These are phyloP conservation scores for Hoplodrina ambigua DNA, from an alignment of 2,888 invertebrate genomes.

Conservation along the genomic window DNA sequence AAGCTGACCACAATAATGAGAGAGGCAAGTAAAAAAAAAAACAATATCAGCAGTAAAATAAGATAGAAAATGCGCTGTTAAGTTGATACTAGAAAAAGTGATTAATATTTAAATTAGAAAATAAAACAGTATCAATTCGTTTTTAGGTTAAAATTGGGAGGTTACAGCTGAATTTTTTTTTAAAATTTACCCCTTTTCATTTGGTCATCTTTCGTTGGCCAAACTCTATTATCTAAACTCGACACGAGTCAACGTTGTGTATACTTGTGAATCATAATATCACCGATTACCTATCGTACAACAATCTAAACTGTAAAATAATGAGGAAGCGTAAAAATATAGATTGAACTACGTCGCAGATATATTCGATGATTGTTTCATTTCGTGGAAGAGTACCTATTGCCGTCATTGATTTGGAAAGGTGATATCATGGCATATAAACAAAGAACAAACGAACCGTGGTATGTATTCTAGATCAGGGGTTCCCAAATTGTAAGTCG, in stretches of 20 bases:
- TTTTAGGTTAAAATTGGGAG: no score
- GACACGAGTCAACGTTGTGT: constrained; percentile 1
- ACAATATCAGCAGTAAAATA: no score
- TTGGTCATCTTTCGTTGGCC: no score
- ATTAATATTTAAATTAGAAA: no score
- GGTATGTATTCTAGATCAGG: neutral
- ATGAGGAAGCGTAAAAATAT: constrained; percentile 26
- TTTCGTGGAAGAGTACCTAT: constrained; percentile 14
- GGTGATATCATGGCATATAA: constrained; percentile 22
- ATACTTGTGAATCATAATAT: constrained; percentile 18
- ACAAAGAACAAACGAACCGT: constrained; percentile 28
- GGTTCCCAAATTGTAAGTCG: no score
- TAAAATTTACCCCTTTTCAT: no score
- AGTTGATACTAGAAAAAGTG: no score
- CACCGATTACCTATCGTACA: constrained; percentile 3
- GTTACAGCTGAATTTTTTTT: no score
- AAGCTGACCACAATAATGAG: no score
- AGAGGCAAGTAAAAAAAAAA: no score
- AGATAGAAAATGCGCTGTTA: no score
- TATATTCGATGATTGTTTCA: neutral
- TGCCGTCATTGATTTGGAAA: neutral
- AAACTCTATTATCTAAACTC: neutral
- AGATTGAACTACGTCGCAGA: constrained; percentile 3
- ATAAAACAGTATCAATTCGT: no score
- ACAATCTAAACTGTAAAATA: constrained; percentile 8